Conservation (phyloP, 1,140 invertebrate species). For the Drosophila guanche region DNA sequence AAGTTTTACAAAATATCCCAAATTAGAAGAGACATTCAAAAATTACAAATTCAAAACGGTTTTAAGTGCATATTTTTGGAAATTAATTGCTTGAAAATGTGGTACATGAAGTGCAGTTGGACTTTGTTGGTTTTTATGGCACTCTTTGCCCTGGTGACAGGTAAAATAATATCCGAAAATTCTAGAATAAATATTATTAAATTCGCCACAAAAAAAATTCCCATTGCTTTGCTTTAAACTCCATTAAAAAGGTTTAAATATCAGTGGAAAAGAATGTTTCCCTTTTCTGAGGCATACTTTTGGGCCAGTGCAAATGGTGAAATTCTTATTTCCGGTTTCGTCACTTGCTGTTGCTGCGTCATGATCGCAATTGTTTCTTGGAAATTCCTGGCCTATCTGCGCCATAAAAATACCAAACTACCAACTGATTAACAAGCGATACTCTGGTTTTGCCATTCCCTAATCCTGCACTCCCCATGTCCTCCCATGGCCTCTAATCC, state of each 20-base stretch:
- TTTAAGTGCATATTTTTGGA: slow-evolving; percentile 19
- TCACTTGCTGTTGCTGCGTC: slow-evolving; percentile 28
- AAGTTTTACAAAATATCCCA: slow-evolving; percentile 19
- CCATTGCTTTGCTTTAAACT: not conserved
- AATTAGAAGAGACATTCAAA: slow-evolving; percentile 39
- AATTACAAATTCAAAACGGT: slow-evolving; percentile 2
- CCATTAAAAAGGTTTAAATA: not conserved
- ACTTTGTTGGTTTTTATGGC: slow-evolving; percentile 62
- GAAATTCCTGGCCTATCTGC: slow-evolving; percentile 42
- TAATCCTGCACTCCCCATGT: not conserved
- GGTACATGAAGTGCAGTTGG: slow-evolving; percentile 69
- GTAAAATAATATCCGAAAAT: slow-evolving; percentile 31
- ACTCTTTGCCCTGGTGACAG: slow-evolving; percentile 57
- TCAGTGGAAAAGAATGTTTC: not conserved
- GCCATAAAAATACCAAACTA: slow-evolving; percentile 59
- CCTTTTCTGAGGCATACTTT: slow-evolving; percentile 27
- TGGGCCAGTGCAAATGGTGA: slow-evolving; percentile 14
- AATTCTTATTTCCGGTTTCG: slow-evolving; percentile 28
- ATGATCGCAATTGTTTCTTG: slow-evolving; percentile 26
- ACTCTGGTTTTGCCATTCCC: slow-evolving; percentile 40
- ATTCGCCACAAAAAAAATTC: not conserved
- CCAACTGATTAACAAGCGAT: slow-evolving; percentile 58
- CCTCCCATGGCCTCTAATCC: slow-evolving; percentile 52
- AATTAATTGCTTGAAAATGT: slow-evolving; percentile 49
- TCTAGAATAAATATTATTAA: not conserved